phyloP scores from a whole-genome alignment of 2,113 vertebrate genomes.

The Gobiocypris rarus region DNA sequence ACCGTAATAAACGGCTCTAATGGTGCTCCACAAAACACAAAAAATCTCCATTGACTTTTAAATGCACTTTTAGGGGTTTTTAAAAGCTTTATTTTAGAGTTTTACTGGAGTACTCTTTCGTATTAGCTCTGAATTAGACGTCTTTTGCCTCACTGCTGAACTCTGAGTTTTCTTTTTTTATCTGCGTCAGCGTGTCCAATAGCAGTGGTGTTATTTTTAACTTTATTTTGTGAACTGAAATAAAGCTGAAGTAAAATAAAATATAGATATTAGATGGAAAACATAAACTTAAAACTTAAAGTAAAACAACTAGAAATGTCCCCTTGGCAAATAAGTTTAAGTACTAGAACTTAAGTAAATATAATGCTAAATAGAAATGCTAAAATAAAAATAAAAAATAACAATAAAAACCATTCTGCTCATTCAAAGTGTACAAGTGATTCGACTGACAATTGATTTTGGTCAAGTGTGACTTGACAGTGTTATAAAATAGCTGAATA shows the following conservation, averaged over 20 bases:
- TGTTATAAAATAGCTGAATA: too few species aligned
- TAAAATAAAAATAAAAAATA: too few species aligned
- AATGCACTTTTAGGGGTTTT: background rate
- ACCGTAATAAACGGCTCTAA: slow-evolving; percentile 16
- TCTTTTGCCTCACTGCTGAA: background rate
- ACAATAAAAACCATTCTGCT: too few species aligned
- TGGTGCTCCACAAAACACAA: background rate
- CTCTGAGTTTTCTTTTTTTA: background rate
- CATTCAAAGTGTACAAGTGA: too few species aligned
- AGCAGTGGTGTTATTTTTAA: background rate
- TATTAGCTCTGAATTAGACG: background rate
- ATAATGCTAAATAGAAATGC: background rate
- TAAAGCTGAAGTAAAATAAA: background rate
- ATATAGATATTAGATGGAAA: background rate
- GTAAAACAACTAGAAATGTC: background rate
- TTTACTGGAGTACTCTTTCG: background rate
- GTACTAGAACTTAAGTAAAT: background rate
- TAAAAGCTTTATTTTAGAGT: background rate
- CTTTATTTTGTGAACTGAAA: background rate
- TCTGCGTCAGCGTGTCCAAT: background rate
- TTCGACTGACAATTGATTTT: too few species aligned
- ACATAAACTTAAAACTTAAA: background rate
- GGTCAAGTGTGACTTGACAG: too few species aligned
- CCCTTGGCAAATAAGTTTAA: background rate
- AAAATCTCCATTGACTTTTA: background rate